Base-by-base conservation (phyloP, 2,888 invertebrate genomes). In the Apotomis betuletana region DNA sequence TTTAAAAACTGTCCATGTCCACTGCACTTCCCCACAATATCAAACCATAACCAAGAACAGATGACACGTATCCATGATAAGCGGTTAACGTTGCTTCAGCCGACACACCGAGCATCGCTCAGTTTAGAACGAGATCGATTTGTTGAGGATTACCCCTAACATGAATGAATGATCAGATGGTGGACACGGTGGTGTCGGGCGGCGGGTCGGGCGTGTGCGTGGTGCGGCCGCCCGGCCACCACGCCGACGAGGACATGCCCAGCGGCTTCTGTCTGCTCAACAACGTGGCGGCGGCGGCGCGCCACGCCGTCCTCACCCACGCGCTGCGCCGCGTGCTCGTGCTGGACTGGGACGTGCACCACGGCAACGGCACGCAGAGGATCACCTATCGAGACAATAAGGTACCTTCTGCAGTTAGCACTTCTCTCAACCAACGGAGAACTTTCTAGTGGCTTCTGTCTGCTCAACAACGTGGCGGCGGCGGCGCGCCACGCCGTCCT, bases 271-370 rank as follows among this genome's bases (percentile, higher is more conserved):
- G 99, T 80, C 95, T 97, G 73, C 95, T 98, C 77, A 98, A 98
- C 90, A 98, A 97, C 85, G 96, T 97, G 4, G 96, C 96, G 0
- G 91, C 97, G 27, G 98, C 96, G 3, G 98, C 98, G 0, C 94
- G 94, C 77, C 95, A 97, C 86, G 97, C 97, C 0, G 85, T 96
- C 2, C 85, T 92, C 15, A 88, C 87, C 70, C 95, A 95, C 83
- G 94, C 94, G 0, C 81, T 96, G 0, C 91, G 94, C 77, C 93
- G 96, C 55, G 86, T 92, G 59, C 82, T 97, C 57, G 95, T 99
- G 67, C 87, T 99, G 0, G 99, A 99, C 91, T 99, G 99, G 97
- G 99, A 99, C 87, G 96, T 99, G 3, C 99, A 99, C 83, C 99
- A 99, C 85, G 99, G 99, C 10, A 98, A 99, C 86, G 99, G 98